These are phyloP conservation scores for Aldabrachelys gigantea DNA, from an alignment of 2,113 vertebrate species.

Conservation along the genomic window DNA sequence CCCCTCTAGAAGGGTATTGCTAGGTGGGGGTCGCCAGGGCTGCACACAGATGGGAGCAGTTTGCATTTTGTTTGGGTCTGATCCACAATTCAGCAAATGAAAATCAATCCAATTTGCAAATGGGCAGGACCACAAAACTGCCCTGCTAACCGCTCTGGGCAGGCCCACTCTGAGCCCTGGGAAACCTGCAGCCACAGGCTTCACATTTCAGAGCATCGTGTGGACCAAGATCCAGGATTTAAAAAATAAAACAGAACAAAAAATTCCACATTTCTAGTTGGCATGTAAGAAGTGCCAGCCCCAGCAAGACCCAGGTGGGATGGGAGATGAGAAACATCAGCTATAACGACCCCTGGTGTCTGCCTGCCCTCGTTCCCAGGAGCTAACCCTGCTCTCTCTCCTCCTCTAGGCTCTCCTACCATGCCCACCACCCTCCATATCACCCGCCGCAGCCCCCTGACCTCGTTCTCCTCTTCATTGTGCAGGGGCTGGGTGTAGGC, in stretches of 20 bases:
- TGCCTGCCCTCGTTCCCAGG: not conserved
- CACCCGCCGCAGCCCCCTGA: conserved; percentile 41
- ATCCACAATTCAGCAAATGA: not conserved
- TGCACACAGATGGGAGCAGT: not conserved
- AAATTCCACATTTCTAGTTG: not conserved
- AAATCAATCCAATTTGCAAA: not conserved
- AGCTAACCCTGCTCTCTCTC: not conserved
- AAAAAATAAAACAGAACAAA: no score
- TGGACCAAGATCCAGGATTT: not conserved
- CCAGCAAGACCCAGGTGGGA: not conserved
- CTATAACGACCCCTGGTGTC: not conserved
- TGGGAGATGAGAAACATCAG: not conserved
- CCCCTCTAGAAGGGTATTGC: not conserved
- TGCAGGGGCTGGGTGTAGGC: conserved; percentile 90
- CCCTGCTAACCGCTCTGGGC: not conserved
- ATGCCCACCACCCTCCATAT: rapidly evolving
- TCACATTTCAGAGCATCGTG: not conserved
- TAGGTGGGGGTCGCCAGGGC: not conserved
- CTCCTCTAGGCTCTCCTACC: not conserved
- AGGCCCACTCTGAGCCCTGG: not conserved
- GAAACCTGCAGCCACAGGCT: not conserved
- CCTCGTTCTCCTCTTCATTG: conserved; percentile 93
- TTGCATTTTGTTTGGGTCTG: not conserved
- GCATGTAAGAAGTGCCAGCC: not conserved
- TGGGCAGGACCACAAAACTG: not conserved